A percentile compares a stretch with the other conserved stretches of the same genome.
Evolutionary conservation across 2,888 invertebrate genomes (phyloP).

Genomic region (Cordilura impudica): DNA sequence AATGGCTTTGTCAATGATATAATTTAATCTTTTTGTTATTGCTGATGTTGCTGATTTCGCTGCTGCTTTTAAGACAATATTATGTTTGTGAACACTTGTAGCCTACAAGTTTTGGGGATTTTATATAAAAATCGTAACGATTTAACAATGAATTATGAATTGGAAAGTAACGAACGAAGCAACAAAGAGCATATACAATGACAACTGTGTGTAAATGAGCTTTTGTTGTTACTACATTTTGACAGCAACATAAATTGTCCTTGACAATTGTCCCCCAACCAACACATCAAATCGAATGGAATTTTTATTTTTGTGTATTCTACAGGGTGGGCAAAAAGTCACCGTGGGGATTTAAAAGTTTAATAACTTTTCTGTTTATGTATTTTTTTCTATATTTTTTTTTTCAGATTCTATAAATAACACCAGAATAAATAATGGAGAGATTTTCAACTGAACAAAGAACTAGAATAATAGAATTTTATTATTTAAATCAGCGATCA

Average conservation of each 20-base stretch:
- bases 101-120: neutral
- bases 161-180: neutral
- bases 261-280: neutral
- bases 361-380: no score
- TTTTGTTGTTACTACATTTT: no score
- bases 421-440: no score
- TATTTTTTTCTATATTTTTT: neutral
- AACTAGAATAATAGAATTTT: no score
- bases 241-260: neutral
- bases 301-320: no score
- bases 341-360: no score
- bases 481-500: no score
- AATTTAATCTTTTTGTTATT: constrained; percentile 34
- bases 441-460: no score
- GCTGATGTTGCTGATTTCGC: constrained; percentile 12
- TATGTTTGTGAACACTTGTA: neutral
- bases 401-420: no score
- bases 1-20: constrained; percentile 44
- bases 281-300: no score
- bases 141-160: neutral
- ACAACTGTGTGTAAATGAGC: neutral
- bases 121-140: neutral
- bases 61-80: constrained; percentile 2
- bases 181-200: neutral
- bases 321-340: no score